A percentile compares a stretch with the other conserved stretches of the same genome.
Conservation (phyloP, 2,113 vertebrate genomes). For the Hyla sarda region DNA sequence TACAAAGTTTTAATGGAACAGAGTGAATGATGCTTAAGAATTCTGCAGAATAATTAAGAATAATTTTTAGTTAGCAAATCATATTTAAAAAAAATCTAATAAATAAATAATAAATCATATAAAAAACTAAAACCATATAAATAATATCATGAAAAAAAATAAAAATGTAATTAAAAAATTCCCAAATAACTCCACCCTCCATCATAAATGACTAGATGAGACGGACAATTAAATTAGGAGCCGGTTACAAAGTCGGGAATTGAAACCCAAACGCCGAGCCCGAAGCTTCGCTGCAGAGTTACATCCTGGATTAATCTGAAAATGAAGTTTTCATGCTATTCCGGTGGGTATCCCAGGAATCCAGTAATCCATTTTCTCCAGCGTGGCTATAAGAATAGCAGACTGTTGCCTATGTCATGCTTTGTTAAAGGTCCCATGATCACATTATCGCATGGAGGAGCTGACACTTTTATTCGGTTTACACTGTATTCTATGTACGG, state of each 20-base stretch:
- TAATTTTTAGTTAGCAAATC: background rate
- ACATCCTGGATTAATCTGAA: conserved; percentile 75
- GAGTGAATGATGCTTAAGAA: too few relatives aligned
- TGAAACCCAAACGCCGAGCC: conserved; percentile 18
- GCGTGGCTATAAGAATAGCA: conserved; percentile 82
- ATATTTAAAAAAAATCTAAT: background rate
- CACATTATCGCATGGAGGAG: conserved; percentile 96
- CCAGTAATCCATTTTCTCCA: conserved; percentile 97
- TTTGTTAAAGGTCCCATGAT: conserved; percentile 96
- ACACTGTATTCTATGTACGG: conserved; percentile 89
- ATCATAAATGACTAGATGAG: background rate
- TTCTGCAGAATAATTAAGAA: background rate
- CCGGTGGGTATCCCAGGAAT: conserved; percentile 78
- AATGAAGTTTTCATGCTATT: conserved; percentile 80
- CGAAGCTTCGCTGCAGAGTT: conserved; percentile 65
- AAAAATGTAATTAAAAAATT: too few relatives aligned
- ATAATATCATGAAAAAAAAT: background rate
- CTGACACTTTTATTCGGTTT: conserved; percentile 98
- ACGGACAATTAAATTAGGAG: conserved; percentile 47
- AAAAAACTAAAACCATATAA: too few relatives aligned
- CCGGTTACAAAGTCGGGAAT: conserved; percentile 34
- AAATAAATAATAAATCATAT: too few relatives aligned
- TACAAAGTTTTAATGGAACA: too few relatives aligned
- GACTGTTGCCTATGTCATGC: conserved; percentile 88
- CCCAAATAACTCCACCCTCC: background rate